phyloP scores from a whole-genome alignment of 2,797 vertebrate species.

The Crocodylus rhombifer region DNA sequence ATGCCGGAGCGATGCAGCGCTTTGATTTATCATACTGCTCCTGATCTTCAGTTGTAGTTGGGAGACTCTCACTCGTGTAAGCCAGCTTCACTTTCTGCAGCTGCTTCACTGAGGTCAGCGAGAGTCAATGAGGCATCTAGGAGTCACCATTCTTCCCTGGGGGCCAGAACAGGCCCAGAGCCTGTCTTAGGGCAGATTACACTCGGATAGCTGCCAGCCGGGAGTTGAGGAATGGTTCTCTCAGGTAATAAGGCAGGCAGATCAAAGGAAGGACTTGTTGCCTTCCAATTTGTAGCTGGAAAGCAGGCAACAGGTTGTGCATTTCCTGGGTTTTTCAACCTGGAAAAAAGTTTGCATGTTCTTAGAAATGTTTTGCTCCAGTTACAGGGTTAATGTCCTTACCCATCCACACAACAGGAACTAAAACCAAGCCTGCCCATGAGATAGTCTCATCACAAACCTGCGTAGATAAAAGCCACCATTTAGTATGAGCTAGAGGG shows the following conservation, averaged over 20 bases:
- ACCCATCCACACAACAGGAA: not conserved
- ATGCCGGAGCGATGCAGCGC: conserved; percentile 40
- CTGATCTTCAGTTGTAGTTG: conserved; percentile 45
- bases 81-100: not conserved
- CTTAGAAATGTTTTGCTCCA: not conserved
- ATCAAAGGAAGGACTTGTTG: not conserved
- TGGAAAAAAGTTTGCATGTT: not conserved
- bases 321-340: not conserved
- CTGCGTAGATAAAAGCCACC: not conserved
- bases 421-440: not conserved
- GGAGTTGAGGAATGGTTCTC: not conserved
- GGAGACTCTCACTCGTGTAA: not conserved
- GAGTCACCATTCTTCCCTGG: not conserved
- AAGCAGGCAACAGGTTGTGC: not conserved
- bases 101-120: not conserved
- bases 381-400: not conserved
- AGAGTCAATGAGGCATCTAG: fast-evolving
- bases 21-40: conserved; percentile 49
- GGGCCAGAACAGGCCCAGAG: not conserved
- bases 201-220: not conserved
- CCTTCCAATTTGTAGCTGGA: fast-evolving
- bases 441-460: not conserved
- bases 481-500: not conserved
- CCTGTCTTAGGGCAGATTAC: fast-evolving
- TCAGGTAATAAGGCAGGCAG: not conserved